Evolutionary conservation across 2,888 invertebrate genomes (phyloP), one percentile per base, ranked within the genome.

Genomic region (Protodeltote pygarga): DNA sequence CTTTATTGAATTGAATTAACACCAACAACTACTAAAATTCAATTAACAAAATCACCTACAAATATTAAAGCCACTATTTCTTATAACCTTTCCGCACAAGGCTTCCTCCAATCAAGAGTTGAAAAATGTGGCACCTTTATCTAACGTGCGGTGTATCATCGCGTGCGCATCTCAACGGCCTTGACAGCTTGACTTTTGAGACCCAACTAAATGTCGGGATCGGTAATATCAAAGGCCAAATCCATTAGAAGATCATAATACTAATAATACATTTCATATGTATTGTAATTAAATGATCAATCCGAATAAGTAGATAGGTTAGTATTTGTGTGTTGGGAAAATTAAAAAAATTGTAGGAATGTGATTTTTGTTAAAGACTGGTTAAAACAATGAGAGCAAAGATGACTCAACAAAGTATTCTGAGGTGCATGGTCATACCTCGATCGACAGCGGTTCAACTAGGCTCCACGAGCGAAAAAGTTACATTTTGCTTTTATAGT

Each of bases 141-240:
- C 5, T 31, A 44, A 5, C 23, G 5, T 17, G 33, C n/a, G 5
- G 46, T 16, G 31, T 48, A 46, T 21, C 55, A 54, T 59, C 59
- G 57, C 57, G 61, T 59, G 60, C 54, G 44, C 61, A 54, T 50
- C 52, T 10, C 39, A 34, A 14, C 68, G 82, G 76, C 90, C 90
- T 89, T 89, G 89, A 85, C 89, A 75, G 75, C 77, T 54, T 87
- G 89, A 86, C 89, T 85, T 87, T 68, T 87, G 81, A 75, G 68
- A 65, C 50, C 57, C 60, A 59, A 62, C 72, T 73, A 82, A 87
- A 89, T 87, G 87, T 78, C 84, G 81, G 76, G 75, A 75, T 73
- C 64, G 50, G 62, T 76, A 75, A 77, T 78, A 75, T 68, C 59
- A 87, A 87, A 87, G 85, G 87, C 76, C 81, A 73, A 50, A 55